Evolutionary conservation across 2,888 invertebrate genomes (phyloP).

Genomic region (Heliconius hortense): DNA sequence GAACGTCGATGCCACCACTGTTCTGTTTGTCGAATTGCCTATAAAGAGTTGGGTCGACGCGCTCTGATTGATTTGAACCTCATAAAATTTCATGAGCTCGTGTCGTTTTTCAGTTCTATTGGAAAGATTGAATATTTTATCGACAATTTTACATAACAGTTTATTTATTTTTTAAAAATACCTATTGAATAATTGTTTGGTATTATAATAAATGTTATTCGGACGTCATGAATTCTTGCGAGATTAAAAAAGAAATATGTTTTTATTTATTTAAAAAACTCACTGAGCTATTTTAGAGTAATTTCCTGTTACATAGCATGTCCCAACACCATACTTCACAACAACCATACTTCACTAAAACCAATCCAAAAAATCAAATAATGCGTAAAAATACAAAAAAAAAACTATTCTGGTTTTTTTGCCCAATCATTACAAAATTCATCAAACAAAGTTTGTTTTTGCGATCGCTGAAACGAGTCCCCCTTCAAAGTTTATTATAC

Average conservation of each 20-base stretch:
- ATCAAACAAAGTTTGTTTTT: conserved; percentile 33
- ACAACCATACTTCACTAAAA: no score
- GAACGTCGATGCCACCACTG: conserved; percentile 54
- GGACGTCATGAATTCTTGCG: no score
- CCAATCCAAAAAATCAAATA: not conserved
- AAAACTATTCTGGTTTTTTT: not conserved
- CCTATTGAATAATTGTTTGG: not conserved
- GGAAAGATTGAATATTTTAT: conserved; percentile 11
- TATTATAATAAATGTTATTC: not conserved
- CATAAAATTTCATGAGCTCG: conserved; percentile 55
- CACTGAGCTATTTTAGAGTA: no score
- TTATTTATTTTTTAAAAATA: not conserved
- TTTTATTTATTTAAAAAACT: no score
- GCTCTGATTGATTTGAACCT: conserved; percentile 62
- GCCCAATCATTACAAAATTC: conserved; percentile 9
- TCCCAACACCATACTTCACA: no score
- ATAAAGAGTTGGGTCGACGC: conserved; percentile 43
- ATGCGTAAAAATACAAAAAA: not conserved
- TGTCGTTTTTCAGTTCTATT: conserved; percentile 29
- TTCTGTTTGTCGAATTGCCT: conserved; percentile 51
- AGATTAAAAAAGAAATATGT: no score
- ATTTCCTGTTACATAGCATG: no score
- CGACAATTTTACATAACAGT: not conserved
- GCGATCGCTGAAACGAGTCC: conserved; percentile 35
- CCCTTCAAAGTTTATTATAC: conserved; percentile 54